A percentile compares a stretch with the other conserved stretches of the same genome.
These are phyloP conservation scores for Gastrophysa polygoni DNA, from an alignment of 2,888 invertebrate genomes.

Conservation along the genomic window DNA sequence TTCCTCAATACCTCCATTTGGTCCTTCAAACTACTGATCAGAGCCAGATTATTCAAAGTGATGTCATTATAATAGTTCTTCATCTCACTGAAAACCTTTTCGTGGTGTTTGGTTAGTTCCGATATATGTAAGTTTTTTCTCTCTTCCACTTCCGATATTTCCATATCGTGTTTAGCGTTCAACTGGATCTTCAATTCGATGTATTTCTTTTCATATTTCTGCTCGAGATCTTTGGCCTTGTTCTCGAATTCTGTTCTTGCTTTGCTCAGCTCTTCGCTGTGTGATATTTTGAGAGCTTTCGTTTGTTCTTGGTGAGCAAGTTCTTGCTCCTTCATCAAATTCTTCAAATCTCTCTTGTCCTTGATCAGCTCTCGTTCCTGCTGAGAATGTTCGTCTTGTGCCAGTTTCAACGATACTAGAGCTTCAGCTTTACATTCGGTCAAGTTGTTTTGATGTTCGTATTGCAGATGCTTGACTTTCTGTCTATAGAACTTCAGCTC, in stretches of 20 bases:
- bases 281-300: constrained; percentile 69
- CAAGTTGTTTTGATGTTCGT: constrained; percentile 86
- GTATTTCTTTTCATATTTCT: constrained; percentile 77
- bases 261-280: constrained; percentile 62
- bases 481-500: constrained; percentile 89
- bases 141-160: constrained; percentile 89
- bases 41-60: constrained; percentile 87
- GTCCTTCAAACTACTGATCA: constrained; percentile 83
- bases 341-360: constrained; percentile 73
- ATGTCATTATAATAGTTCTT: constrained; percentile 96
- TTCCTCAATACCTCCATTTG: constrained; percentile 78
- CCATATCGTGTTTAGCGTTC: constrained; percentile 73
- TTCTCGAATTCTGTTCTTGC: constrained; percentile 69
- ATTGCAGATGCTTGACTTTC: constrained; percentile 90
- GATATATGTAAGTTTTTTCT: constrained; percentile 87
- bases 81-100: constrained; percentile 84
- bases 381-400: constrained; percentile 80
- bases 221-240: constrained; percentile 71
- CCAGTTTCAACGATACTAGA: constrained; percentile 78
- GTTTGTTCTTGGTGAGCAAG: constrained; percentile 75
- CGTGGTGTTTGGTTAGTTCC: constrained; percentile 81
- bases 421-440: constrained; percentile 86
- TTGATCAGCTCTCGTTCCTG: constrained; percentile 78
- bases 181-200: constrained; percentile 73
- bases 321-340: constrained; percentile 71